These are phyloP conservation scores for Atethmia centrago DNA, from an alignment of 2,888 invertebrate species.

Conservation along the genomic window DNA sequence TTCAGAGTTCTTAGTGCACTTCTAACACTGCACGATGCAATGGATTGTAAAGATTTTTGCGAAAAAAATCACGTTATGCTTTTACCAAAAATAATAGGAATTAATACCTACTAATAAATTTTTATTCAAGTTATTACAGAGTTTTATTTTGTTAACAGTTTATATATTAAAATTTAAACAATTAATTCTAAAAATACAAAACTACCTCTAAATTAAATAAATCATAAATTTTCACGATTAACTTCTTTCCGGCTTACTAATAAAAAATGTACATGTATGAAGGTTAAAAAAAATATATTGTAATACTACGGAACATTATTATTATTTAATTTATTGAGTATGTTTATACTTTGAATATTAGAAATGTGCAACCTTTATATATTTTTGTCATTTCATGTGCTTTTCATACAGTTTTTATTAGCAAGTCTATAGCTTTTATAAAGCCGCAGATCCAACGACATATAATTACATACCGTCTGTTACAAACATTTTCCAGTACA, in stretches of 20 bases:
- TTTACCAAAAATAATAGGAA: conserved; percentile 23
- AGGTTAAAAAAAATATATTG: conserved; percentile 5
- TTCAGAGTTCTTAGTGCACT: conserved; percentile 26
- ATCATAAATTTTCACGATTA: conserved; percentile 20
- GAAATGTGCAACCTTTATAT: not conserved
- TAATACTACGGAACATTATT: not conserved
- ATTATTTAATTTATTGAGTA: not conserved
- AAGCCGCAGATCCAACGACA: conserved; percentile 49
- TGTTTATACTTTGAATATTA: not conserved
- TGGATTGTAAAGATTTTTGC: not conserved
- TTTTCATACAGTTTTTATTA: conserved; percentile 58
- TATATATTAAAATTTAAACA: conserved; percentile 67
- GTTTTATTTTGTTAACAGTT: conserved; percentile 63
- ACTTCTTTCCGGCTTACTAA: conserved; percentile 25
- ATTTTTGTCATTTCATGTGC: conserved; percentile 4
- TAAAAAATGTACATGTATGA: conserved; percentile 44
- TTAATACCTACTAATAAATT: conserved; percentile 36
- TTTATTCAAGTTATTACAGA: conserved; percentile 63
- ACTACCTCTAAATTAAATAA: conserved; percentile 53
- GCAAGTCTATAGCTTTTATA: conserved; percentile 54
- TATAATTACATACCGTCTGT: conserved; percentile 25
- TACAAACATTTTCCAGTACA: conserved; percentile 34
- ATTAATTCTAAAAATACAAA: conserved; percentile 65
- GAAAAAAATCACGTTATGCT: not conserved
- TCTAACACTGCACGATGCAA: conserved; percentile 2